Base-by-base conservation (phyloP, 1,140 invertebrate species). In the Drosophila repletoides region DNA sequence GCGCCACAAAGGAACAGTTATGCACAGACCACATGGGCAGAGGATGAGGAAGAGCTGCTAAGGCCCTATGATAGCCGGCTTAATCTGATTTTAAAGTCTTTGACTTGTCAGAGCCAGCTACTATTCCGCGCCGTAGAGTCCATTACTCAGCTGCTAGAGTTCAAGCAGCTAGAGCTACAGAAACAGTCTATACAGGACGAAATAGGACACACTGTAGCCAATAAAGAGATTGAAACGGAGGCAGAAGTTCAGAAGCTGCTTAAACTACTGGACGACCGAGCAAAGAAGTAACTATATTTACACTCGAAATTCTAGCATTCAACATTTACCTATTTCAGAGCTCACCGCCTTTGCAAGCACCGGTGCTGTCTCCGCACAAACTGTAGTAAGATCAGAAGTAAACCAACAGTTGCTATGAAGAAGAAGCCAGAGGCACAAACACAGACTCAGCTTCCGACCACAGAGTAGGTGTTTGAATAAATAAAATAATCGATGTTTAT, bases 381-480 rank as follows among this genome's bases (percentile, higher is more conserved):
- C 24, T 59, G 43, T 10, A 49, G 1, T 19, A 36, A 46, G 24
- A 9, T 10, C 12, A n/a, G n/a, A n/a, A n/a, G n/a, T n/a, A 6
- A 7, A 7, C 9, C 36, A 40, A 9, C 15, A n/a, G 3, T 17
- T 17, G 17, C 15, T 9, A 21, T 14, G 46, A 6, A 40, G 21
- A 10, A 6, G n/a, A 22, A 36, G 41, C 3, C 7, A 38, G 9
- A 65, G 34, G 0, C 9, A 14, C 4, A 36, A 7, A 33, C 7
- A 4, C 12, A 17, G n/a, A 29, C 5, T 1, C 9, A 19, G 38
- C 19, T 5, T 3, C 24, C 15, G 15, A 15, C 9, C 38, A 40
- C 36, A 26, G 28, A n/a, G 63, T 66, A 60, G 56, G 64, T 67
- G 41, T 56, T 46, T 10, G 26, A 12, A 46, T 21, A 28, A 24